phyloP scores from a whole-genome alignment of 2,113 vertebrate species.

The Macrotis lagotis region DNA sequence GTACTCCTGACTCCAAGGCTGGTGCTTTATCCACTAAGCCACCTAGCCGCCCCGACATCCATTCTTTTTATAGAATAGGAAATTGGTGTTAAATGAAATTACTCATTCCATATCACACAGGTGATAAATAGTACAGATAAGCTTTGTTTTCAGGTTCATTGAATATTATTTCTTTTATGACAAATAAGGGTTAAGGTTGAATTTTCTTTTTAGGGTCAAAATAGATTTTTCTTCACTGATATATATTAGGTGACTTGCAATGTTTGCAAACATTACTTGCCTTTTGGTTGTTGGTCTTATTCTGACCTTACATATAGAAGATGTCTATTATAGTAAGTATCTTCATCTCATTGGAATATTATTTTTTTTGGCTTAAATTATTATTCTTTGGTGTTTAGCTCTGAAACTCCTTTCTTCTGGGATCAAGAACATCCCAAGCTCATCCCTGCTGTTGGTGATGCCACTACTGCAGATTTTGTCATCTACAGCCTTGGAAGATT shows the following conservation, averaged over 20 bases:
- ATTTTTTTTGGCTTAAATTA: slow-evolving; percentile 9
- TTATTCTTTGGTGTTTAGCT: slow-evolving; percentile 81
- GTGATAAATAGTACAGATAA: not conserved
- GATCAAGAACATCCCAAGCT: slow-evolving; percentile 73
- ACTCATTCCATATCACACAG: not conserved
- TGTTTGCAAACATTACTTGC: not conserved
- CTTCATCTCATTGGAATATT: slow-evolving; percentile 19
- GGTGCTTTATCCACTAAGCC: too few relatives aligned
- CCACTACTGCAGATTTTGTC: slow-evolving; percentile 93
- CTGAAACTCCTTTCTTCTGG: slow-evolving; percentile 85
- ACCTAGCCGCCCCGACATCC: too few relatives aligned
- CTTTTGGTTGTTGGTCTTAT: not conserved
- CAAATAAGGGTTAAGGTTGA: not conserved
- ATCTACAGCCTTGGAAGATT: slow-evolving; percentile 86
- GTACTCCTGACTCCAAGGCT: too few relatives aligned
- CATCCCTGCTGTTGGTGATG: slow-evolving; percentile 86
- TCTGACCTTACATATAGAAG: not conserved
- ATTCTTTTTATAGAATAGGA: too few relatives aligned
- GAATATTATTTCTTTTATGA: too few relatives aligned
- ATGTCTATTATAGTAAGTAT: not conserved
- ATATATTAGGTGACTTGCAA: not conserved
- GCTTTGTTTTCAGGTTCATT: too few relatives aligned
- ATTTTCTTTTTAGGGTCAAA: not conserved
- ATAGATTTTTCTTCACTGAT: not conserved
- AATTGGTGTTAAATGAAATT: not conserved